Conservation (phyloP, 2,113 vertebrate genomes). For the Atrichornis clamosus region DNA sequence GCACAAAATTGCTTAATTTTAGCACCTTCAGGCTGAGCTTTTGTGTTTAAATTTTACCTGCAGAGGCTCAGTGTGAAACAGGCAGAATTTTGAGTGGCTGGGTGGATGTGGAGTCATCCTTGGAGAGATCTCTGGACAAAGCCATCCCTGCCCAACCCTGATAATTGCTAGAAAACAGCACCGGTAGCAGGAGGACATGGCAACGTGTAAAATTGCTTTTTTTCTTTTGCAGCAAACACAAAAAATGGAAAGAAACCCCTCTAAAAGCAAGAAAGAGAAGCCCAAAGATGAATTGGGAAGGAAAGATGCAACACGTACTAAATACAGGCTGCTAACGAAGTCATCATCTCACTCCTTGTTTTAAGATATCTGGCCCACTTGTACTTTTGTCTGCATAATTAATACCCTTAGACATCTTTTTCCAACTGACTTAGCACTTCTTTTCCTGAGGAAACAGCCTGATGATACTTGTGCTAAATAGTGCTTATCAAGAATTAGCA, state of each 20-base stretch:
- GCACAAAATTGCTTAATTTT: not conserved
- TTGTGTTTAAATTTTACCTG: not conserved
- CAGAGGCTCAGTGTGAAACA: not conserved
- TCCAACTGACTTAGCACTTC: not conserved
- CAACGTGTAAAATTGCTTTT: not conserved
- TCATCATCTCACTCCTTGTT: not conserved
- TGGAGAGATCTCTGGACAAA: not conserved
- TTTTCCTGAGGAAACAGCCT: conserved; percentile 9
- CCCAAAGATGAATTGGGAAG: not conserved
- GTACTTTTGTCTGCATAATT: conserved; percentile 37
- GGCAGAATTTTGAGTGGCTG: not conserved
- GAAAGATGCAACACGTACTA: not conserved
- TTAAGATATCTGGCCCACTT: not conserved
- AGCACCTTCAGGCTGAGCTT: not conserved
- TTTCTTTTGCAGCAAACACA: not conserved
- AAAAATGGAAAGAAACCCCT: not conserved
- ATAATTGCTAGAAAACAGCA: not conserved
- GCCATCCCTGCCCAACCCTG: not conserved
- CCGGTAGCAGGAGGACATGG: not conserved
- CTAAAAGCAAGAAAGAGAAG: not conserved
- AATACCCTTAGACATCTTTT: not conserved
- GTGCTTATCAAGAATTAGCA: not conserved
- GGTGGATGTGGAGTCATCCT: not conserved
- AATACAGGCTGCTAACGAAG: not conserved
- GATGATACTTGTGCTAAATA: not conserved